Evolutionary conservation across 2,797 vertebrate species (phyloP).

Genomic region (Mustela erminea): DNA sequence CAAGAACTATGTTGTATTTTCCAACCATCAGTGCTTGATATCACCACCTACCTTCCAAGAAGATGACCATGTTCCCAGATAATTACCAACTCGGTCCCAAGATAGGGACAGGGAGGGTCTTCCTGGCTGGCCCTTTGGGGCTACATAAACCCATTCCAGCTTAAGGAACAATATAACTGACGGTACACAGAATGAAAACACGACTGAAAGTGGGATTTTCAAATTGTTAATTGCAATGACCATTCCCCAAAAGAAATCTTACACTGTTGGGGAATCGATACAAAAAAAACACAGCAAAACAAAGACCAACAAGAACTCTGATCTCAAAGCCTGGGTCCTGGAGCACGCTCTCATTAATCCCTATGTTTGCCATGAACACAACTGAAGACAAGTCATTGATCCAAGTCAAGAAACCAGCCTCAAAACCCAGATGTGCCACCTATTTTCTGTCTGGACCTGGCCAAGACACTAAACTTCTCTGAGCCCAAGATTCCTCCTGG

Average conservation of each 20-base stretch:
- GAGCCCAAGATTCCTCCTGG: neutral
- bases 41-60: neutral
- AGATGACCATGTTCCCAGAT: neutral
- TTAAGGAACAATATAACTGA: neutral
- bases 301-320: neutral
- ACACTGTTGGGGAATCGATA: neutral
- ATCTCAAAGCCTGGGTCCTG: neutral
- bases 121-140: no score
- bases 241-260: neutral
- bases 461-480: neutral
- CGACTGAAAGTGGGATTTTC: neutral
- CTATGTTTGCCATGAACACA: no score
- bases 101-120: neutral
- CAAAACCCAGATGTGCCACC: neutral
- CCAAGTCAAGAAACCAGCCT: neutral
- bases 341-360: neutral
- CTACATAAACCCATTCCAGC: neutral
- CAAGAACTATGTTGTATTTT: neutral
- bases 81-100: neutral
- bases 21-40: neutral
- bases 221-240: neutral
- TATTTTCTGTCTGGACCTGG: neutral
- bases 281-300: neutral
- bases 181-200: neutral
- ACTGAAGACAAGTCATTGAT: neutral